Percentiles rank a stretch among this genome's conserved stretches.
Conservation (phyloP, 2,797 vertebrate species). For the Anguilla pacifica region DNA sequence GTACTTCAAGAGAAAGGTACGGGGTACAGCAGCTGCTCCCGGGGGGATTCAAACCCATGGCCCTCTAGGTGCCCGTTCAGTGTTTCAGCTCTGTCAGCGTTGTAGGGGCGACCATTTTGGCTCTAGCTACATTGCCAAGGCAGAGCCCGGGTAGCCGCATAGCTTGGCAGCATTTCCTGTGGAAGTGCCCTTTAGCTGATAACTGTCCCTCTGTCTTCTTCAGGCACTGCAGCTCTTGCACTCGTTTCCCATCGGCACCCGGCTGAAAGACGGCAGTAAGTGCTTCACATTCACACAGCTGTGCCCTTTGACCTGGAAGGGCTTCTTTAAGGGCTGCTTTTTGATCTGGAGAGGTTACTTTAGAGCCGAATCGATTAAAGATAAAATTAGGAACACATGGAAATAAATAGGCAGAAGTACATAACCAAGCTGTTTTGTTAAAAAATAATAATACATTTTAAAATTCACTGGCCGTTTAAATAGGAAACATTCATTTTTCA, state of each 20-base stretch:
- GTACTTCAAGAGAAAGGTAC: constrained; percentile 97
- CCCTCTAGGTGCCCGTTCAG: background rate
- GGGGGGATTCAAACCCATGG: background rate
- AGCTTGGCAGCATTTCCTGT: background rate
- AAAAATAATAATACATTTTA: background rate
- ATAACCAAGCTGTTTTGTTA: background rate
- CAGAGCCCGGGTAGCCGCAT: background rate
- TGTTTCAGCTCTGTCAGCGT: background rate
- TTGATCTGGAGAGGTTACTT: no score
- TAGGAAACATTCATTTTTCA: no score
- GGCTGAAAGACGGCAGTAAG: constrained; percentile 98
- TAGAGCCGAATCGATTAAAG: no score
- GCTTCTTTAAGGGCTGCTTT: background rate
- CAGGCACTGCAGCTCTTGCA: constrained; percentile 94
- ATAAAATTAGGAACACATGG: no score
- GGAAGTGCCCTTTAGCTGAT: background rate
- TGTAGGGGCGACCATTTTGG: background rate
- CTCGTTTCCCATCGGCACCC: constrained; percentile 93
- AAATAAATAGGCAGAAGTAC: background rate
- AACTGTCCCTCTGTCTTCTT: constrained; percentile 15
- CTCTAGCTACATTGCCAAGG: background rate
- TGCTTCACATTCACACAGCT: constrained; percentile 40
- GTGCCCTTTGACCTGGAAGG: background rate
- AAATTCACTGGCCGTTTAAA: background rate
- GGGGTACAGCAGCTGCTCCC: background rate